These are phyloP conservation scores for Germaria angustata DNA, from an alignment of 2,888 invertebrate species.

Conservation along the genomic window DNA sequence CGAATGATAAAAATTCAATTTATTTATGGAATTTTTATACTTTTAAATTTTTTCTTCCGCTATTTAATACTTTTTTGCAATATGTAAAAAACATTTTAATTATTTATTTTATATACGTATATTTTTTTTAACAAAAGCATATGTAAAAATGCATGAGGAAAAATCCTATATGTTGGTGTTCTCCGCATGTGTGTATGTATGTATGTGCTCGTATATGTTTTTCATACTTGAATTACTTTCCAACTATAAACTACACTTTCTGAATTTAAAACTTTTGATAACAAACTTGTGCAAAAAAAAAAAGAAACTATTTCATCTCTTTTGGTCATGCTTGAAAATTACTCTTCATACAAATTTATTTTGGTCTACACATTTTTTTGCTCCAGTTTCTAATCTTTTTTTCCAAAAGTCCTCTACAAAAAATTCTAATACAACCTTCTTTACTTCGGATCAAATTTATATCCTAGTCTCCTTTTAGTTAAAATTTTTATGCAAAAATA, in stretches of 20 bases:
- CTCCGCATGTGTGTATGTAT: no score
- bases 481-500: not conserved
- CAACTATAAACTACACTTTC: conserved; percentile 11
- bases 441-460: not conserved
- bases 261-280: conserved; percentile 29
- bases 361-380: not conserved
- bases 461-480: not conserved
- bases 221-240: not conserved
- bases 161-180: not conserved
- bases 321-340: conserved; percentile 27
- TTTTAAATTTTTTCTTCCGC: not conserved
- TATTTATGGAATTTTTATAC: conserved; percentile 23
- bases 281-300: not conserved
- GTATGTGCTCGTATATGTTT: not conserved
- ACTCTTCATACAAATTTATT: conserved; percentile 27
- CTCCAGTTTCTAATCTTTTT: not conserved
- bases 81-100: not conserved
- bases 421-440: not conserved
- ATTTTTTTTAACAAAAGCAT: not conserved
- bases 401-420: not conserved
- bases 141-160: not conserved
- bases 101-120: not conserved
- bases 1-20: conserved; percentile 46
- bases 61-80: not conserved
- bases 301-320: conserved; percentile 6